phyloP scores from a whole-genome alignment of 2,113 vertebrate genomes.

The Phalacrocorax pelagicus region DNA sequence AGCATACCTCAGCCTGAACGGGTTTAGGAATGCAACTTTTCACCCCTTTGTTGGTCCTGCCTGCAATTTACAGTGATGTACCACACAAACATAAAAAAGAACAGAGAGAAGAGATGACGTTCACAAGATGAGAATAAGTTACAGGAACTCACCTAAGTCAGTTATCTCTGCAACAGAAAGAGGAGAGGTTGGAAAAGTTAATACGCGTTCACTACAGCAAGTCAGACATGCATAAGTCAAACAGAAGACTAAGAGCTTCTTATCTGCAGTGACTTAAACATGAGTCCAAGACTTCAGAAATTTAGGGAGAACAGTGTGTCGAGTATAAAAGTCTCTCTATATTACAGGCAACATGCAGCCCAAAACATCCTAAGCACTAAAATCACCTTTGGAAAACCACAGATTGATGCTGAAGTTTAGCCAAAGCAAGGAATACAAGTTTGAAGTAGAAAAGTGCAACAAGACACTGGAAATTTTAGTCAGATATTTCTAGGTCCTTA shows the following conservation, averaged over 20 bases:
- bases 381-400: background rate
- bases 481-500: background rate
- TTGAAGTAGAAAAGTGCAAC: background rate
- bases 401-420: background rate
- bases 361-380: background rate
- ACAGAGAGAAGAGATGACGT: background rate
- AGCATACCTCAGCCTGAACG: background rate
- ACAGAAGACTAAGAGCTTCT: background rate
- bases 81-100: background rate
- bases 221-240: background rate
- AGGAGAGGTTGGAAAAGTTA: constrained; percentile 69
- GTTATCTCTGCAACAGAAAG: constrained; percentile 83
- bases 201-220: constrained; percentile 3
- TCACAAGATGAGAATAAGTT: background rate
- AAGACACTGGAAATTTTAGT: background rate
- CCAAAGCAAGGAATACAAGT: background rate
- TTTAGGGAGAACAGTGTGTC: background rate
- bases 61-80: background rate
- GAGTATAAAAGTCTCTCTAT: background rate
- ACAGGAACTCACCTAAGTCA: constrained; percentile 81
- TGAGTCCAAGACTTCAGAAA: background rate
- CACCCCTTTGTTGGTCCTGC: background rate
- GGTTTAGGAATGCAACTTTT: background rate
- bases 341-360: background rate
- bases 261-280: background rate